Evolutionary conservation across 2,888 invertebrate genomes (phyloP), one percentile per base, ranked within the genome.

Genomic region (Nomada flava): DNA sequence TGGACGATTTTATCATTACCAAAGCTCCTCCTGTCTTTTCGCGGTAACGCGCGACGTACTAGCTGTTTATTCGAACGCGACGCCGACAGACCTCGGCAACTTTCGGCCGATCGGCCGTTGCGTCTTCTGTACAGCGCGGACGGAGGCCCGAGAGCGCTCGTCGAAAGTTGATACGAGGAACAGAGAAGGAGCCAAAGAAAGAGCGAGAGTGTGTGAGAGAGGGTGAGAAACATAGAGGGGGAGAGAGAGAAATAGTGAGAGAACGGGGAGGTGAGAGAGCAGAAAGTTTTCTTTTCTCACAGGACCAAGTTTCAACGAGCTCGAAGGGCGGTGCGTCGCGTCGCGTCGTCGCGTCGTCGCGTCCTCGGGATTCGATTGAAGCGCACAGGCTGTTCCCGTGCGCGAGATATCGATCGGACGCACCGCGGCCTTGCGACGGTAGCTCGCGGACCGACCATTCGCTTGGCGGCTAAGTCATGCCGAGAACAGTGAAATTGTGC

Each of bases 401-500:
- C 47, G 47, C 3, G 36, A 20, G 44, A 68, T 5, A 42, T 11
- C 9, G 5, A 7, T 57, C 0, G n/a, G 5, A 50, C 13, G 62
- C 62, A 63, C 57, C 55, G 47, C 29, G 26, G 26, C 59, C 57
- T 20, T 26, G 23, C 62, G 55, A 64, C 55, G 68, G 69, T 26
- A 23, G 23, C 15, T 62, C 65, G 79, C 64, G 69, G 63, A 70
- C 63, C 63, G 62, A 83, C 72, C 76, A 53, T 76, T 73, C 76
- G 76, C 71, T 76, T 84, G 63, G 73, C 50, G 52, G 74, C 76
- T 86, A 84, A 67, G 57, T 60, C 86, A 86, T 86, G 86, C 86
- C 80, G 75, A 63, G 84, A 79, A 74, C 69, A 81, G 64, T 79
- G 72, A 75, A 65, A 64, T 59, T 79, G 81, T 91, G 89, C 90